Evolutionary conservation across 30 jellyfish, hydroid and myxozoan genomes (phyloP).

Genomic region (Aurelia coerulea): DNA sequence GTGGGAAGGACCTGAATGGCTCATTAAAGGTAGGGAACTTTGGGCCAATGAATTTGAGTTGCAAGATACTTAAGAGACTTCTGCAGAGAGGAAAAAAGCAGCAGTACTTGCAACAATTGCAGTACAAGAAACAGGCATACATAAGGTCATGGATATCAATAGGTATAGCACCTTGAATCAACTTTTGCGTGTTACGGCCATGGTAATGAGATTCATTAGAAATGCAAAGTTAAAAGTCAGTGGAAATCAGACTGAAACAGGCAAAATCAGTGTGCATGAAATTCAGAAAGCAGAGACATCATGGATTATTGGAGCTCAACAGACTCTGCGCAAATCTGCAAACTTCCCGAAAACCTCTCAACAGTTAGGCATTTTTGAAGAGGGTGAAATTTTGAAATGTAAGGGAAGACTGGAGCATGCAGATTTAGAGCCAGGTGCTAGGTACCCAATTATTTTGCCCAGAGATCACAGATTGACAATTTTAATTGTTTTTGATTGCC

Average conservation of each 20-base stretch:
- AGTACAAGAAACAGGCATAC: neutral
- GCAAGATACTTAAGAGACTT: neutral
- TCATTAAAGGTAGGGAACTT: neutral
- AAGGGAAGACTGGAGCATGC: constrained; percentile 10
- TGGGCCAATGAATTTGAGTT: neutral
- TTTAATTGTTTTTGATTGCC: neutral
- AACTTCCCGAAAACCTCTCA: neutral
- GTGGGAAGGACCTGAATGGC: constrained; percentile 21
- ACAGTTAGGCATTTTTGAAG: neutral
- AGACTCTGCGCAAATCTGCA: neutral
- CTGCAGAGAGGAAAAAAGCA: neutral
- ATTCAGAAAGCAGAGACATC: neutral
- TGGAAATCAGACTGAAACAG: neutral
- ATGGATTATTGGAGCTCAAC: constrained; percentile 10
- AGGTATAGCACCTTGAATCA: neutral
- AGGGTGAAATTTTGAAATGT: neutral
- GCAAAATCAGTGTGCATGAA: neutral
- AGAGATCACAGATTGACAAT: neutral
- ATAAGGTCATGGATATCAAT: neutral
- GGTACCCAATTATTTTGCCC: constrained; percentile 1
- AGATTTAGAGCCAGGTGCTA: neutral
- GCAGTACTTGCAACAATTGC: neutral
- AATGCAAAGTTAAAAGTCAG: neutral
- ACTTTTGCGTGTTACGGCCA: constrained; percentile 3
- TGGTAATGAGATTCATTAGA: neutral